Base-by-base conservation (phyloP, 2,888 invertebrate species). In the Pterostichus madidus region DNA sequence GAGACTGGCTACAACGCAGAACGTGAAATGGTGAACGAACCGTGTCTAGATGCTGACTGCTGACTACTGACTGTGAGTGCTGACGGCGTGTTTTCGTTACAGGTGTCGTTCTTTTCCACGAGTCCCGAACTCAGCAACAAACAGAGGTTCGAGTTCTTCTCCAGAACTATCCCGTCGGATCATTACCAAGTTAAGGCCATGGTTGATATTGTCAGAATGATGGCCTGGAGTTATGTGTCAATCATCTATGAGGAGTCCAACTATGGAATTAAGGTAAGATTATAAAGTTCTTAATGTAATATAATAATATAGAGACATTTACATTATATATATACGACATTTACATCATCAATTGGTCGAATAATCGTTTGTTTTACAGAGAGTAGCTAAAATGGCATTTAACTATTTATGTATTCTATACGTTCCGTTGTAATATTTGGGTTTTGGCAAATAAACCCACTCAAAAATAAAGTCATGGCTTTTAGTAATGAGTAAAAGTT, bases 51-150 rank as follows among this genome's bases (percentile, higher is more conserved):
- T 10, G 10, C 53, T 13, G 13, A 53, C 7, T 53, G 5, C 52
- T 15, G 15, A 52, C 13, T 52, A 32, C 11, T n/a, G 15, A 32
- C 2, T 31, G 31, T 32, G 15, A 46, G 24, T 46, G 17, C 71
- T 71, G 71, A 71, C n/a, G 71, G 46, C 17, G 44, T 56, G 17
- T 83, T 81, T 84, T 84, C 86, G 84, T 81, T 91, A 90, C 91
- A 98, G 98, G 97, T 98, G 13, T 98, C 98, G 0, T 98, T 97
- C 91, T 98, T 98, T 91, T 98, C 98, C 0, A 98, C 98, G 0
- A 97, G 97, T 85, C 97, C 98, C 0, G 98, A 98, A 89, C 91
- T 98, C 85, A 97, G 97, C 85, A 98, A 97, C 91, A 97, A 98
- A 88, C 97, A 98, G 86, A 93, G 98, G 3, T 98, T 98, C 89